Base-by-base conservation (phyloP, 2,888 invertebrate species). In the Timandra comae region DNA sequence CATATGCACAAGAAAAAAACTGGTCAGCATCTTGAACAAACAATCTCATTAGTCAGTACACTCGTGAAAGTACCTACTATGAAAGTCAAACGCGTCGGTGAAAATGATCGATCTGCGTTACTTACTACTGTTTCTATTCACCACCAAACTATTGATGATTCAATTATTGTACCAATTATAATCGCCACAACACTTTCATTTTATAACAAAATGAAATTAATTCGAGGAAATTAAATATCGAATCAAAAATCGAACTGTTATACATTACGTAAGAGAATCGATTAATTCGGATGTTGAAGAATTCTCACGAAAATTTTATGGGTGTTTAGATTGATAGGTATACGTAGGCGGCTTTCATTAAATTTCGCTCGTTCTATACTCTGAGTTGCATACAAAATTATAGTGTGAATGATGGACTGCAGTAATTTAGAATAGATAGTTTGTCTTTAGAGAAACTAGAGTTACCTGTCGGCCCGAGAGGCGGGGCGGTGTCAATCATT, bases 61-160 rank as follows among this genome's bases (percentile, higher is more conserved):
- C 43, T 31, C 49, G 69, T 55, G 69, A 71, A 71, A 71, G 71
- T 66, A 69, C 66, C n/a, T 59, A 55, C 58, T 54, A 57, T 48
- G 56, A 67, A 65, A 57, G 63, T 60, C 53, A 52, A 53, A 50
- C 46, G 43, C 39, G 46, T 43, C 40, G 47, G 35, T 54, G 63
- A 66, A 63, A 70, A 67, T 67, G 61, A 71, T 68, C 55, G 63
- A 72, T 68, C 60, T 52, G 45, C 16, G 16, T 6, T 16, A 16
- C 16, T 24, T 30, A 49, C 56, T 58, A 58, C 59, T 60, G 65
- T 58, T 56, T 54, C 57, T 52, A 41, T 55, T 51, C 48, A 55
- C 50, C 43, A 48, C 46, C 30, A 32, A 35, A 50, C 44, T n/a
- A 41, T 38, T 44, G 56, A 59, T 56, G 54, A 56, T 60, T 56